A percentile compares a stretch with the other conserved stretches of the same genome.
Evolutionary conservation across 2,888 invertebrate genomes (phyloP).

Genomic region (Listrodromus nycthemerus): DNA sequence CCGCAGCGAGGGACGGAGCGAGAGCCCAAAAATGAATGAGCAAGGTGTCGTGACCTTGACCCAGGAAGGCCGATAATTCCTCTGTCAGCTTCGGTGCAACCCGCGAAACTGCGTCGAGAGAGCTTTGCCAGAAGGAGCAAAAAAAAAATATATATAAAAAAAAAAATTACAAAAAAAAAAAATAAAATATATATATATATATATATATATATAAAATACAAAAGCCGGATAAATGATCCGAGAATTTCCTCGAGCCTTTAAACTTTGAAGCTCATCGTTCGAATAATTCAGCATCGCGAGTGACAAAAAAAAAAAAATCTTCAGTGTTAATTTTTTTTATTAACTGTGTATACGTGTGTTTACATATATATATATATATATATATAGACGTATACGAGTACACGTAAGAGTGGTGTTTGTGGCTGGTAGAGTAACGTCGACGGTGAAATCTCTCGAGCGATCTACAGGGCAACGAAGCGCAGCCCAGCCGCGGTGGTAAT

Average conservation of each 20-base stretch:
- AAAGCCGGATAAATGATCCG: conserved; percentile 45
- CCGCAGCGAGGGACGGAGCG: conserved; percentile 17
- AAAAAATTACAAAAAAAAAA: conserved; percentile 3
- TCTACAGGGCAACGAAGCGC: conserved; percentile 63
- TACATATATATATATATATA: neutral
- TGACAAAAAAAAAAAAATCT: conserved; percentile 48
- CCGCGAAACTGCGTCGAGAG: conserved; percentile 19
- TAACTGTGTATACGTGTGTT: neutral
- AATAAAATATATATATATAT: conserved; percentile 4
- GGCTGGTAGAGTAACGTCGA: conserved; percentile 38
- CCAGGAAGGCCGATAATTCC: conserved; percentile 60
- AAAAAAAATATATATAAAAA: neutral
- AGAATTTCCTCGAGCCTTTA: conserved; percentile 15
- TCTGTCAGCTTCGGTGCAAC: neutral
- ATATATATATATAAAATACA: conserved; percentile 6
- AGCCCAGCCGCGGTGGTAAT: conserved; percentile 76
- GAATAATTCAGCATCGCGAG: conserved; percentile 40
- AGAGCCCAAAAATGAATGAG: conserved; percentile 60
- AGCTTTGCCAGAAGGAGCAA: neutral
- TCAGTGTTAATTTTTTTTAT: conserved; percentile 47
- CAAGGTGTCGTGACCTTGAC: conserved; percentile 67
- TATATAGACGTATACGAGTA: conserved; percentile 1
- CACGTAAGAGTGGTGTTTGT: conserved; percentile 23
- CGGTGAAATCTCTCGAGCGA: conserved; percentile 55
- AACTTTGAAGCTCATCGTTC: neutral